Conservation (phyloP, 2,113 vertebrate species). For the Nothobranchius kuhntae region DNA sequence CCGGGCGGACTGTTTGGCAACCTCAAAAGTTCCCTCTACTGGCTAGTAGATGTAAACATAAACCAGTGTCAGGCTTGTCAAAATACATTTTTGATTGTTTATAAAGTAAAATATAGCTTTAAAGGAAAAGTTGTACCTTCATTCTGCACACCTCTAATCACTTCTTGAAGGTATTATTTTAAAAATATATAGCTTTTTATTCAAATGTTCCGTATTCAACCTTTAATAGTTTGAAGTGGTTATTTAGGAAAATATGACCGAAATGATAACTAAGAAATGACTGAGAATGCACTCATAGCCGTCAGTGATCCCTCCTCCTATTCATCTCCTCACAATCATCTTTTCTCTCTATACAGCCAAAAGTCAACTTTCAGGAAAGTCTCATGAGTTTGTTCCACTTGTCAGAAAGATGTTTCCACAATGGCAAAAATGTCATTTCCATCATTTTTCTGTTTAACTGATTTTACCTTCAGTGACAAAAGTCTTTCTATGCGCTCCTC, state of each 20-base stretch:
- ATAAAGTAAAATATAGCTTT: no score
- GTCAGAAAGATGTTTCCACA: slow-evolving; percentile 50
- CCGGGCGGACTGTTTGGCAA: no score
- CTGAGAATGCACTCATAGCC: slow-evolving; percentile 20
- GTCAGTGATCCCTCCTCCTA: slow-evolving; percentile 3
- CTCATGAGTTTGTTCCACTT: slow-evolving; percentile 43
- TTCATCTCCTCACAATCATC: slow-evolving; percentile 15
- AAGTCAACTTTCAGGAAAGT: slow-evolving; percentile 63
- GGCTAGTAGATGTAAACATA: no score
- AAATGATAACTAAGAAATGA: slow-evolving; percentile 37
- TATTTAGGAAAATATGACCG: slow-evolving; percentile 6
- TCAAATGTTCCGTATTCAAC: no score
- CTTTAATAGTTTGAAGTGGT: not conserved
- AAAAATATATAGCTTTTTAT: no score
- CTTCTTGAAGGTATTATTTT: no score
- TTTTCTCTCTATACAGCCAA: slow-evolving; percentile 18
- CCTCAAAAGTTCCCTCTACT: no score
- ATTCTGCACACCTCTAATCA: no score
- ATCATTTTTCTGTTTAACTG: slow-evolving; percentile 47
- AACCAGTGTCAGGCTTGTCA: no score
- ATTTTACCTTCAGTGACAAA: slow-evolving; percentile 47
- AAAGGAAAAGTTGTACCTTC: no score
- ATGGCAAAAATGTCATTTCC: slow-evolving; percentile 63
- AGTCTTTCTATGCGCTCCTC: slow-evolving; percentile 47
- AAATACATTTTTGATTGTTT: no score